Percentiles rank a stretch among this genome's conserved stretches.
phyloP scores from a whole-genome alignment of 1,140 invertebrate genomes.

The Anagrus nilaparvatae region DNA sequence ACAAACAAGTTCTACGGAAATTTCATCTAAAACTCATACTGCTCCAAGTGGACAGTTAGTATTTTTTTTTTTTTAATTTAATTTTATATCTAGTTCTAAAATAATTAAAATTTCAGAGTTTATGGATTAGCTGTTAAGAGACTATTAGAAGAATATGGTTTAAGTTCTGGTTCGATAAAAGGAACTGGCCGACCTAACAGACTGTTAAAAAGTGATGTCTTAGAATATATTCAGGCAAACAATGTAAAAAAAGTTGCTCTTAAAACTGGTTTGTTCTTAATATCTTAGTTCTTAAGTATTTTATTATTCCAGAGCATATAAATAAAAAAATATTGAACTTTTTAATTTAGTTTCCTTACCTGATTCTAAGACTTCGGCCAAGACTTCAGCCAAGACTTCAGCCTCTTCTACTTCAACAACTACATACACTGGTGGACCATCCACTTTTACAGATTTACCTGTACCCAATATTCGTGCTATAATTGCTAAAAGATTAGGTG shows the following conservation, averaged over 20 bases:
- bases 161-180: constrained; percentile 41
- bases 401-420: neutral
- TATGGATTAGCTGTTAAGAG: constrained; percentile 54
- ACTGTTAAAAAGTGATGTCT: constrained; percentile 55
- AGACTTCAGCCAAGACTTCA: constrained; percentile 1
- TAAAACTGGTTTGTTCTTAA: constrained; percentile 28
- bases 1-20: constrained; percentile 18
- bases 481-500: constrained; percentile 83
- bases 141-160: constrained; percentile 50
- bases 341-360: constrained; percentile 4
- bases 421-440: constrained; percentile 17
- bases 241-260: constrained; percentile 41
- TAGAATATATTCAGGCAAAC: constrained; percentile 47
- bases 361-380: constrained; percentile 10
- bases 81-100: neutral
- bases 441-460: constrained; percentile 65
- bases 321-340: neutral
- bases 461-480: constrained; percentile 77
- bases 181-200: constrained; percentile 49
- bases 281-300: constrained; percentile 13
- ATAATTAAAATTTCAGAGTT: constrained; percentile 24
- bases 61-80: constrained; percentile 4
- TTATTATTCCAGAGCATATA: constrained; percentile 8
- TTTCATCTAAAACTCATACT: constrained; percentile 23
- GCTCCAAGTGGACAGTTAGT: constrained; percentile 32